Conservation (phyloP, 2,113 vertebrate species). For the Micromys minutus region DNA sequence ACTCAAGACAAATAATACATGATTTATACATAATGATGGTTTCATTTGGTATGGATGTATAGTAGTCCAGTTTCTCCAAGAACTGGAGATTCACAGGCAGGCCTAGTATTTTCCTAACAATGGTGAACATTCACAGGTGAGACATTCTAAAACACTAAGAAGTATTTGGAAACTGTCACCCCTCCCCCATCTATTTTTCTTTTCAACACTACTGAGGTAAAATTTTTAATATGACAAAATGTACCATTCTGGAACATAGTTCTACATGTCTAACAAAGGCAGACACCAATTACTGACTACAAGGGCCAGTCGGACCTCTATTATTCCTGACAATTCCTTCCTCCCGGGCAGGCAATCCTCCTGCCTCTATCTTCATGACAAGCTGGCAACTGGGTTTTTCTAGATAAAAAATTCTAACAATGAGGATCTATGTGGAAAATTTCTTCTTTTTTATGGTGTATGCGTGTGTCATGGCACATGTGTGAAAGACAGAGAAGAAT, state of each 20-base stretch:
- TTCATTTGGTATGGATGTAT: background rate
- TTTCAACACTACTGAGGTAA: background rate
- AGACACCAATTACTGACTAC: background rate
- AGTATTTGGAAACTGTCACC: background rate
- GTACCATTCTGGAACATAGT: background rate
- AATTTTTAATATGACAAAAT: background rate
- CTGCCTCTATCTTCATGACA: background rate
- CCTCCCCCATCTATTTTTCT: background rate
- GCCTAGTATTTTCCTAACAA: background rate
- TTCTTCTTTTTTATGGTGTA: background rate
- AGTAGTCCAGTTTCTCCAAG: background rate
- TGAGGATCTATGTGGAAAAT: background rate
- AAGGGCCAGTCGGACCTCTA: background rate
- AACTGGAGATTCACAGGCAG: background rate
- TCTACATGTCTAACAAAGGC: background rate
- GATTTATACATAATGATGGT: background rate
- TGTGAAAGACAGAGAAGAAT: background rate
- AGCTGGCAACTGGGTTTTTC: conserved; percentile 21
- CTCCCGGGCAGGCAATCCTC: background rate
- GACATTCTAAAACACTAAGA: background rate
- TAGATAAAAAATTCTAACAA: background rate
- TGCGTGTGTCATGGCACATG: background rate
- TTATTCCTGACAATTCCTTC: background rate
- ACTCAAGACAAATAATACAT: background rate
- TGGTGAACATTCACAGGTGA: background rate